phyloP scores from a whole-genome alignment of 2,888 invertebrate species.

The Limulus polyphemus region DNA sequence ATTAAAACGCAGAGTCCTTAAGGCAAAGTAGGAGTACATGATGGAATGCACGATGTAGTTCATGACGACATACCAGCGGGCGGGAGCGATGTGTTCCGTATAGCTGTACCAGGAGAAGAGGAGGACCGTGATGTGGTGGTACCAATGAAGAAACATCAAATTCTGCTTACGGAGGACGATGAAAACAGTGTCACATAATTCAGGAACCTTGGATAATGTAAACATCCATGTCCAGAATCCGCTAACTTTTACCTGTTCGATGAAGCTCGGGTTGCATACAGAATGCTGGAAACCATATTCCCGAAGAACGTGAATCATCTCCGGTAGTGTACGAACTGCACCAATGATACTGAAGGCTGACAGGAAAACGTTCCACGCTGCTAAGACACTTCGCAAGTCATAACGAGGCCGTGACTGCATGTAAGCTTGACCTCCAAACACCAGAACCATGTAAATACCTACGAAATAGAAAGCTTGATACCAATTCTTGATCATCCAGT shows the following conservation, averaged over 20 bases:
- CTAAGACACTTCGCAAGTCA: conserved; percentile 70
- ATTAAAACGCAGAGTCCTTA: conserved; percentile 68
- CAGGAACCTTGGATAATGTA: conserved; percentile 87
- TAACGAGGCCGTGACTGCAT: conserved; percentile 87
- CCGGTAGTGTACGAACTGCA: conserved; percentile 67
- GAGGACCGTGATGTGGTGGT: conserved; percentile 88
- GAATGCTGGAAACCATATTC: conserved; percentile 90
- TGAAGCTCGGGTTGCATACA: conserved; percentile 84
- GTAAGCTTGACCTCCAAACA: conserved; percentile 82
- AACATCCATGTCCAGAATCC: conserved; percentile 98
- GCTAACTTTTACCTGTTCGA: conserved; percentile 77
- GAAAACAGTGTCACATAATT: conserved; percentile 84
- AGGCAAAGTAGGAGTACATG: conserved; percentile 82
- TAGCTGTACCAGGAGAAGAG: conserved; percentile 82
- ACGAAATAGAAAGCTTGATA: conserved; percentile 77
- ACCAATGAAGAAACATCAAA: conserved; percentile 89
- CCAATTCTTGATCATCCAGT: conserved; percentile 96
- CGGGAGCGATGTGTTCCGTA: conserved; percentile 41
- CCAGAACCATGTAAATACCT: conserved; percentile 78
- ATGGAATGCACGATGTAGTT: conserved; percentile 80
- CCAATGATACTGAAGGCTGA: conserved; percentile 92
- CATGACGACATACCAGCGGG: conserved; percentile 84
- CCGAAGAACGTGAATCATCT: conserved; percentile 71
- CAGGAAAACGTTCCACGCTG: conserved; percentile 80
- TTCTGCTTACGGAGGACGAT: conserved; percentile 77